A percentile compares a stretch with the other conserved stretches of the same genome.
Evolutionary conservation across 2,797 vertebrate genomes (phyloP).

Genomic region (Loris lydekkerianus): DNA sequence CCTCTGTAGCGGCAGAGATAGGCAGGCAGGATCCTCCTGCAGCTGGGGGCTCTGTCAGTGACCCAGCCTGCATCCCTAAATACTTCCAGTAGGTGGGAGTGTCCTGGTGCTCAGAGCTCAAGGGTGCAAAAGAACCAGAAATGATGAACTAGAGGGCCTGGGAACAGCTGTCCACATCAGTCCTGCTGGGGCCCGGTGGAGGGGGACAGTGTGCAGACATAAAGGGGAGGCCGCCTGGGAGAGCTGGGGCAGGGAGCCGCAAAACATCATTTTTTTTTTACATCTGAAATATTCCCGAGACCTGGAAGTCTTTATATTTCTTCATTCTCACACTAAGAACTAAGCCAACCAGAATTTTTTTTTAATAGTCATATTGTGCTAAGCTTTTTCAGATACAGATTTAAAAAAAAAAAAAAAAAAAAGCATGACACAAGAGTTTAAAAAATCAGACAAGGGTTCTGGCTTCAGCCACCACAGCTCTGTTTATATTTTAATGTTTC

Average conservation of each 20-base stretch:
- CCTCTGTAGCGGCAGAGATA: background rate
- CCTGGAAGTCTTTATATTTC: constrained; percentile 69
- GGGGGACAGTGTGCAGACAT: background rate
- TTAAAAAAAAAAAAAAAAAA: background rate
- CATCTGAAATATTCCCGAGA: constrained; percentile 64
- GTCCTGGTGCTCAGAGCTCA: constrained; percentile 77
- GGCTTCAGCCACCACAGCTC: constrained; percentile 69
- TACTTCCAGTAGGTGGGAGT: constrained; percentile 88
- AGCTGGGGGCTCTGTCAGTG: constrained; percentile 52
- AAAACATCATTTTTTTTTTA: constrained; percentile 38
- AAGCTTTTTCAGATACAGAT: constrained; percentile 72
- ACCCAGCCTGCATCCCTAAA: constrained; percentile 83
- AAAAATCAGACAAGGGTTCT: constrained; percentile 68
- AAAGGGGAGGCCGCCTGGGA: background rate
- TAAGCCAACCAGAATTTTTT: constrained; percentile 69
- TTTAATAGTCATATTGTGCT: constrained; percentile 39
- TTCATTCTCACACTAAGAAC: constrained; percentile 48
- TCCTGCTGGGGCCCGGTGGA: background rate
- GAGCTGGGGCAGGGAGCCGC: background rate
- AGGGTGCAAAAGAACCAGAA: constrained; percentile 75
- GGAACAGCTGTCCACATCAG: constrained; percentile 74
- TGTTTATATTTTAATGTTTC: constrained; percentile 81
- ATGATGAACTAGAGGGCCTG: constrained; percentile 42
- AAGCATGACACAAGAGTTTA: constrained; percentile 71
- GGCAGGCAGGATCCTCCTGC: background rate